Conservation (phyloP, 37 sponge, comb jelly and placozoan species). For the Bolinopsis microptera region DNA sequence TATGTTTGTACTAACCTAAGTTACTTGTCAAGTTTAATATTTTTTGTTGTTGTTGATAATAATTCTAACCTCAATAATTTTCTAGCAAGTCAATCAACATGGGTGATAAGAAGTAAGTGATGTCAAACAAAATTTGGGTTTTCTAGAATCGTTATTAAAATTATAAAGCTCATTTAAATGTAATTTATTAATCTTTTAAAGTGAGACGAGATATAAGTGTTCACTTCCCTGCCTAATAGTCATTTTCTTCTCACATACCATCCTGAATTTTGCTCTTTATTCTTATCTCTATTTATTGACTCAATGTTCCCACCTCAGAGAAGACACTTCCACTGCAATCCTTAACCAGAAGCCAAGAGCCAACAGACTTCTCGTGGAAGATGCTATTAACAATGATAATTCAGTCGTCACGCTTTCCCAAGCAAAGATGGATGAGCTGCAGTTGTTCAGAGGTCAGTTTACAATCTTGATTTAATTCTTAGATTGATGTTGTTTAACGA, state of each 20-base stretch:
- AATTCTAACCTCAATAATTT: neutral
- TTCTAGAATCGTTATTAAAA: too few species aligned
- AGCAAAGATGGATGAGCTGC: conserved; percentile 99
- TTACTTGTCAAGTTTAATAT: too few species aligned
- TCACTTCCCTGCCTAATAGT: neutral
- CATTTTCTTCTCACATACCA: neutral
- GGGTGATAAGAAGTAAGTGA: conserved; percentile 37
- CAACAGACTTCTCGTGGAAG: conserved; percentile 92
- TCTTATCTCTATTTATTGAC: too few species aligned
- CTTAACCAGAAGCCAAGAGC: conserved; percentile 83
- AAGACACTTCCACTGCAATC: conserved; percentile 95
- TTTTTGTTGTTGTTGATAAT: neutral
- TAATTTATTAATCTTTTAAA: too few species aligned
- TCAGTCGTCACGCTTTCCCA: conserved; percentile 96
- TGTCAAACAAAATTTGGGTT: neutral
- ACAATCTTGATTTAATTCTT: neutral
- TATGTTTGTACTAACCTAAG: too few species aligned
- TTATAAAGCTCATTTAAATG: too few species aligned
- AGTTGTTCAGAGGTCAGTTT: conserved; percentile 85
- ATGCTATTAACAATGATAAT: conserved; percentile 93
- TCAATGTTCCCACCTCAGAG: too few species aligned
- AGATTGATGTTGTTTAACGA: neutral
- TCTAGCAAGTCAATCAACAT: conserved; percentile 12
- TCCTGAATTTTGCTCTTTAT: neutral
- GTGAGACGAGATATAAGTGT: neutral